Percentiles rank a stretch among this genome's conserved stretches.
phyloP scores from a whole-genome alignment of 1,140 invertebrate genomes.

The Chionoecetes opilio region DNA sequence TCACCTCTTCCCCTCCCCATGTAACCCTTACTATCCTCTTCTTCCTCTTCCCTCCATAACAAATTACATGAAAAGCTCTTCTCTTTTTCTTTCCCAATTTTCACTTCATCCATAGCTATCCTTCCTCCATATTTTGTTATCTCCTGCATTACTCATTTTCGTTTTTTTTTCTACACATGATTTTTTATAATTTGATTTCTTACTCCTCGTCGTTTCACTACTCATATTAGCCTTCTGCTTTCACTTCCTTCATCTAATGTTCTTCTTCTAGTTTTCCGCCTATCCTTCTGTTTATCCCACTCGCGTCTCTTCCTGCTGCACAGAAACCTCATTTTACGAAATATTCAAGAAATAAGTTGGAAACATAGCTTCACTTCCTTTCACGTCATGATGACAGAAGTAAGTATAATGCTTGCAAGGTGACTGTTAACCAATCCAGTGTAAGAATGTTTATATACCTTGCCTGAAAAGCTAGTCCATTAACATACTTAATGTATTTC shows the following conservation, averaged over 20 bases:
- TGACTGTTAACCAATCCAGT: no score
- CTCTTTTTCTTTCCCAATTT: background rate
- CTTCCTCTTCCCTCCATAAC: conserved; percentile 24
- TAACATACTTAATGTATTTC: background rate
- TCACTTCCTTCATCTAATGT: no score
- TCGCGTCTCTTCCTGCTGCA: background rate
- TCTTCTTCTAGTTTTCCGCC: no score
- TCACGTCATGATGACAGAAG: background rate
- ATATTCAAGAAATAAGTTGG: background rate
- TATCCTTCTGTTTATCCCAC: background rate
- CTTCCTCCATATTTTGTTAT: background rate
- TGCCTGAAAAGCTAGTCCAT: background rate
- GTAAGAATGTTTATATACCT: no score
- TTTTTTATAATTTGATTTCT: background rate
- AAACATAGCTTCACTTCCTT: background rate
- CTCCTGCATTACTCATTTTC: background rate
- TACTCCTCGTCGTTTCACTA: background rate
- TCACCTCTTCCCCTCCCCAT: background rate
- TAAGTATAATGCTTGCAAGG: background rate
- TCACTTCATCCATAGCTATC: background rate
- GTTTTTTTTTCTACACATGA: background rate
- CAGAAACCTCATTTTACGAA: background rate
- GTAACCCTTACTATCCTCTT: background rate
- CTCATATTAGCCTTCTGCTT: no score
- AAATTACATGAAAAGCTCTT: background rate